Percentiles rank a stretch among this genome's conserved stretches.
phyloP scores from a whole-genome alignment of 2,113 vertebrate genomes.

The Oplegnathus fasciatus region DNA sequence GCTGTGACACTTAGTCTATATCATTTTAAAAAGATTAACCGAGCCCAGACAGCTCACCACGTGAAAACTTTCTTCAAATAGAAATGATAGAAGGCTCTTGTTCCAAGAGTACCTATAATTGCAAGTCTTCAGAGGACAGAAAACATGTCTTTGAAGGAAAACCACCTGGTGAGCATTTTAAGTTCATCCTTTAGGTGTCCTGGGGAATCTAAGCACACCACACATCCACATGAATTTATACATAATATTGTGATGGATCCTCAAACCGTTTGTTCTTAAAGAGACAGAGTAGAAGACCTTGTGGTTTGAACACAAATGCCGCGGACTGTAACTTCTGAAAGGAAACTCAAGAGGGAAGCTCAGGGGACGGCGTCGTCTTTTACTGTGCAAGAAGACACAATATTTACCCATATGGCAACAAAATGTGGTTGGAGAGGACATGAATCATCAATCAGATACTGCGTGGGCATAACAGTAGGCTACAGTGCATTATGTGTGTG shows the following conservation, averaged over 20 bases:
- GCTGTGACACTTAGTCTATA: conserved; percentile 17
- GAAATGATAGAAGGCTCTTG: not conserved
- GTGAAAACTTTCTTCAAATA: conserved; percentile 20
- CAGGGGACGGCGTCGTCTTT: not conserved
- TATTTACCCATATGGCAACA: not conserved
- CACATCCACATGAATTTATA: not conserved
- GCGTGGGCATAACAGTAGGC: not conserved
- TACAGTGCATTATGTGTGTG: not conserved
- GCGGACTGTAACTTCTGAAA: not conserved
- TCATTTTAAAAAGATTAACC: conserved; percentile 29
- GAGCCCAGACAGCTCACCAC: not conserved
- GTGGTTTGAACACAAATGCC: conserved; percentile 2
- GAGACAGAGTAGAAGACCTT: not conserved
- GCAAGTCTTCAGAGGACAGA: conserved; percentile 26
- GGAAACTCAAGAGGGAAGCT: conserved; percentile 1
- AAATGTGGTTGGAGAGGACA: not conserved
- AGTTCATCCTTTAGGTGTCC: conserved; percentile 31
- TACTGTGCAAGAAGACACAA: not conserved
- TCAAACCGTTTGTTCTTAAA: not conserved
- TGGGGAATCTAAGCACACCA: not conserved
- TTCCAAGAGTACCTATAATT: conserved; percentile 40
- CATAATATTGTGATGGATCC: not conserved
- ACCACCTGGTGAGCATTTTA: conserved; percentile 33
- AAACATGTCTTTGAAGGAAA: conserved; percentile 29
- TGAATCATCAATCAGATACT: not conserved